phyloP scores from a whole-genome alignment of 2,888 invertebrate species.

The Helleia helle region DNA sequence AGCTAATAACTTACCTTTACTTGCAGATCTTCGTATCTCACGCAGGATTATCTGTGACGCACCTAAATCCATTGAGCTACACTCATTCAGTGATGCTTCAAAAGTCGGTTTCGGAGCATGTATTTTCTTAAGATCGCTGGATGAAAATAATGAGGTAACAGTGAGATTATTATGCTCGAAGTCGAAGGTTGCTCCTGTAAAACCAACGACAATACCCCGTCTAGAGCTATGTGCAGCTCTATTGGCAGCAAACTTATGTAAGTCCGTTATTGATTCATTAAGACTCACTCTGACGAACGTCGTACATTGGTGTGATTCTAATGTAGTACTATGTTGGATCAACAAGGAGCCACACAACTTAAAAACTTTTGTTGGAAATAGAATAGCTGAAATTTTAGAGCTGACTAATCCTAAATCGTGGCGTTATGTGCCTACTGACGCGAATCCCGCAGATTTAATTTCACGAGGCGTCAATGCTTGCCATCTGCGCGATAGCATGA shows the following conservation, averaged over 20 bases:
- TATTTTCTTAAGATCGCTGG: not conserved
- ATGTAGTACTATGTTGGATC: slow-evolving; percentile 15
- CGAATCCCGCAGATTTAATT: slow-evolving; percentile 12
- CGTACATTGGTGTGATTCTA: slow-evolving; percentile 15
- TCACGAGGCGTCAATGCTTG: slow-evolving; percentile 4
- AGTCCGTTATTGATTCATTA: slow-evolving; percentile 6
- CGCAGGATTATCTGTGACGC: slow-evolving; percentile 6
- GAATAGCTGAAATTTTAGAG: slow-evolving; percentile 11
- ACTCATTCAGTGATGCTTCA: slow-evolving; percentile 3
- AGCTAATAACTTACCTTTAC: slow-evolving; percentile 5
- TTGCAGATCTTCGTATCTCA: slow-evolving; percentile 5
- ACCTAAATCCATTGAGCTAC: slow-evolving; percentile 2
- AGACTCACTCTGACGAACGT: not conserved
- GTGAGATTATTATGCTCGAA: slow-evolving; percentile 12
- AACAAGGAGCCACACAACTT: slow-evolving; percentile 1
- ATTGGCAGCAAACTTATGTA: slow-evolving; percentile 11
- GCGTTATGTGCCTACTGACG: slow-evolving; percentile 14
- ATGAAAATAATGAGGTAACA: not conserved
- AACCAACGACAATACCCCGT: slow-evolving; percentile 15
- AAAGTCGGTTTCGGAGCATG: not conserved
- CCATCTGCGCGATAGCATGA: not conserved
- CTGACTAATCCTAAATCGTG: slow-evolving; percentile 6
- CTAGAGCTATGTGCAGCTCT: slow-evolving; percentile 20
- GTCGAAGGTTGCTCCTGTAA: slow-evolving; percentile 13
- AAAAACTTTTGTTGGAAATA: slow-evolving; percentile 17